Conservation (phyloP, 1,140 invertebrate genomes). For the Drosophila murphyi region DNA sequence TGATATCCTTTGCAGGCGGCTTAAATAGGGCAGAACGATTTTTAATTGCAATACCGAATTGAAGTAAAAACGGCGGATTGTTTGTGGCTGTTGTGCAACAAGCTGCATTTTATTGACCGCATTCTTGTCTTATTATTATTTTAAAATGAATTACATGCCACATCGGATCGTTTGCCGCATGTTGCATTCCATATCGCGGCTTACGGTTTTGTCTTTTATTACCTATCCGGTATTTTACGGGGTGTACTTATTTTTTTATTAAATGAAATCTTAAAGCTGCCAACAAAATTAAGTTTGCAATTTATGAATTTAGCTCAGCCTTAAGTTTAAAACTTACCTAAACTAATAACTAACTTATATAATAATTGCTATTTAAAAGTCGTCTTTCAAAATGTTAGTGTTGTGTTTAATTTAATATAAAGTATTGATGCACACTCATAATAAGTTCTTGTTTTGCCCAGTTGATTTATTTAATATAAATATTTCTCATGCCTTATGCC, state of each 20-base stretch:
- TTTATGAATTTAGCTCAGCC: too few species aligned
- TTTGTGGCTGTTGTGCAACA: slow-evolving; percentile 14
- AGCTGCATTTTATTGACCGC: slow-evolving; percentile 34
- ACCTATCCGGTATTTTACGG: too few species aligned
- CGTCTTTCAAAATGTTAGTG: too few species aligned
- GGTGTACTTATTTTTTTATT: too few species aligned
- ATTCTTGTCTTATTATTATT: slow-evolving; percentile 72
- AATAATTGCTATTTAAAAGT: too few species aligned
- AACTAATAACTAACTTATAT: too few species aligned
- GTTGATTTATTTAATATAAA: slow-evolving; percentile 46
- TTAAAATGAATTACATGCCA: slow-evolving; percentile 79
- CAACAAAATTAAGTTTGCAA: too few species aligned
- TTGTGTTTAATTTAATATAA: slow-evolving; percentile 63
- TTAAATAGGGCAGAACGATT: slow-evolving; percentile 9
- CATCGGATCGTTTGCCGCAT: slow-evolving; percentile 37
- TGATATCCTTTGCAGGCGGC: slow-evolving; percentile 11
- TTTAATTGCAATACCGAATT: slow-evolving; percentile 23
- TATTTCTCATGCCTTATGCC: slow-evolving; percentile 49
- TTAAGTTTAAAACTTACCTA: too few species aligned
- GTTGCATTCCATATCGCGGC: too few species aligned
- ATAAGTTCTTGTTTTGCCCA: background rate
- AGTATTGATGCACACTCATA: slow-evolving; percentile 33
- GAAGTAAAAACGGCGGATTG: slow-evolving; percentile 5
- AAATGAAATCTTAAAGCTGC: too few species aligned
- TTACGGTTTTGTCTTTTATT: too few species aligned